Evolutionary conservation across 2,113 vertebrate genomes (phyloP), one percentile per base, ranked within the genome.

Genomic region (Cynocephalus volans): DNA sequence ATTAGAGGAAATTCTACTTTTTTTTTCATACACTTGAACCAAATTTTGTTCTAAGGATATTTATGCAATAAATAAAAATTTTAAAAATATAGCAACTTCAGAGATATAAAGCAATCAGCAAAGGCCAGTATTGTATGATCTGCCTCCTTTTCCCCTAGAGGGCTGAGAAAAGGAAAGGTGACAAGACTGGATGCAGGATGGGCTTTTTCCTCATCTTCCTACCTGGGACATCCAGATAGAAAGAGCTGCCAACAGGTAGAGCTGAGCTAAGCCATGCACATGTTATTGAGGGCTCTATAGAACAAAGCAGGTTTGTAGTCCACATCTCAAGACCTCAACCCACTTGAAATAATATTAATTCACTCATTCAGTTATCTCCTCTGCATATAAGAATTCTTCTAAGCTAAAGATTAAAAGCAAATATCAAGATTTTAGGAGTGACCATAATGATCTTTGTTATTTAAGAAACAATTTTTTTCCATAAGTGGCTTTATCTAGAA

Each of bases 11-110:
- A 92, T 54, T 70, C 5, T 69, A 62, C 23, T 41, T 18, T 36
- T 56, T 62, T 72, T 52, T 5, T 33, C 36, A 45, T 28, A 31
- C 0, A 3, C 12, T 36, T 36, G 10, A 76, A 31, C 5, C n/a
- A 48, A 33, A 54, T 77, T 94, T 96, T 77, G 7, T 70, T 58
- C 50, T n/a, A 92, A 89, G 50, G 31, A 19, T 73, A 91, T 84
- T 72, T 60, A 17, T 58, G 6, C 31, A 73, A 31, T 75, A 82
- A 56, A 58, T 33, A 65, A 80, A 60, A 65, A 69, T n/a, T 45
- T 52, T 13, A n/a, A 67, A 90, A 96, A 36, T 15, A 14, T 12
- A 62, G 60, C 36, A 58, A 93, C 31, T 67, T 88, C 12, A 81
- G 60, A 54, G 6, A 65, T n/a, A 17, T 5, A 75, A 90, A 56